Evolutionary conservation across 2,797 vertebrate genomes (phyloP).

Genomic region (Girardinus metallicus): DNA sequence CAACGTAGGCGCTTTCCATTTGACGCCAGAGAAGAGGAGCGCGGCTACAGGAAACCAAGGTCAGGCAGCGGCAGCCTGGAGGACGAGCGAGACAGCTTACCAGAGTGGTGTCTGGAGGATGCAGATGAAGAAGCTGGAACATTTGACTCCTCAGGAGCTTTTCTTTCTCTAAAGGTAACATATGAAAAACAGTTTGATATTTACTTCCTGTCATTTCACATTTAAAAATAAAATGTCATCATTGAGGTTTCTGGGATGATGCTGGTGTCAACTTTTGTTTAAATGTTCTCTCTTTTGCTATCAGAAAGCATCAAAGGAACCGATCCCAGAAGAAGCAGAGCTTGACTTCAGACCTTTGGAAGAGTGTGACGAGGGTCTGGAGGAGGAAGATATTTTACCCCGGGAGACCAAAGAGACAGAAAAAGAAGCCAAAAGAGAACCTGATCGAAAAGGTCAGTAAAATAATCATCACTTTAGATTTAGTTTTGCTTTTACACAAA

Average conservation of each 20-base stretch:
- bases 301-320: conserved; percentile 96
- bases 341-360: conserved; percentile 93
- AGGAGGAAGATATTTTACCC: conserved; percentile 86
- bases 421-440: conserved; percentile 78
- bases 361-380: conserved; percentile 86
- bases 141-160: conserved; percentile 97
- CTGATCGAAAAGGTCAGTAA: conserved; percentile 75
- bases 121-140: conserved; percentile 99
- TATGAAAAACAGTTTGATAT: conserved; percentile 1
- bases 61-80: conserved; percentile 94
- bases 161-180: conserved; percentile 92
- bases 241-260: neutral
- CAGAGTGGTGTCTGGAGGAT: conserved; percentile 98
- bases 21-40: conserved; percentile 95
- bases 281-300: neutral
- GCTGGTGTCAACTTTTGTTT: neutral
- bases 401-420: conserved; percentile 93
- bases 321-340: conserved; percentile 96
- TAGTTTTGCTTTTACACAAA: neutral
- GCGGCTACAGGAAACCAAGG: conserved; percentile 89
- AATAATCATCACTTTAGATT: neutral
- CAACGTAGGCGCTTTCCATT: conserved; percentile 93
- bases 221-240: neutral
- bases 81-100: conserved; percentile 94
- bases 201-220: neutral